Percentiles rank a stretch among this genome's conserved stretches.
phyloP scores from a whole-genome alignment of 2,113 vertebrate species.

The Hippolais icterina region DNA sequence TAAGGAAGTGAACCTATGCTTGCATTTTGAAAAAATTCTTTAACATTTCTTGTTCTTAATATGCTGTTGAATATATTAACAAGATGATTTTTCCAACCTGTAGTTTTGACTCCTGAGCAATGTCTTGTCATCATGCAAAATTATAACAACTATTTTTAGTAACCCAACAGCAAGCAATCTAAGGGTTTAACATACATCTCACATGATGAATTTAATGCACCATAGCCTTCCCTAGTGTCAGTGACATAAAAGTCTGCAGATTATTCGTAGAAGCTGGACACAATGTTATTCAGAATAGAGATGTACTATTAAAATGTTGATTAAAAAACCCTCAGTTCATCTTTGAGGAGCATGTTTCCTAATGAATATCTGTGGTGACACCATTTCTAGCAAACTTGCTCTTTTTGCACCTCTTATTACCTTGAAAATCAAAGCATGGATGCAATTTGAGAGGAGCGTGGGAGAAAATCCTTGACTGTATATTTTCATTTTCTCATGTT shows the following conservation, averaged over 20 bases:
- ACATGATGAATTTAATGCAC: neutral
- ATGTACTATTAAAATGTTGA: neutral
- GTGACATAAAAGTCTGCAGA: neutral
- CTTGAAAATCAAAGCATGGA: neutral
- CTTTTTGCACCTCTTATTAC: neutral
- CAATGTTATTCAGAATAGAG: neutral
- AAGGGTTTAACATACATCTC: neutral
- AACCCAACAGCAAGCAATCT: neutral
- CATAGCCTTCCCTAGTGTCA: neutral
- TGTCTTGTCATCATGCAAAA: neutral
- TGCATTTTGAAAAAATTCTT: neutral
- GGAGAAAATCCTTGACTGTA: neutral
- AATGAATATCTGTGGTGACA: neutral
- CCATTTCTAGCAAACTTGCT: neutral
- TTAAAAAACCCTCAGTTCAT: neutral
- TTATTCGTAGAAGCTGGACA: neutral
- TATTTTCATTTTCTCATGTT: neutral
- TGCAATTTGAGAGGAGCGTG: neutral
- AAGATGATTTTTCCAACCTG: neutral
- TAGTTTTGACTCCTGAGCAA: neutral
- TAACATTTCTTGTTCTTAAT: neutral
- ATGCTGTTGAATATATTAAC: neutral
- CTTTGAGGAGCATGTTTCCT: neutral
- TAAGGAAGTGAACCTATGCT: neutral
- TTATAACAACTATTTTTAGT: neutral